These are phyloP conservation scores for Paraplagusia blochii DNA, from an alignment of 2,113 vertebrate species.

Conservation along the genomic window DNA sequence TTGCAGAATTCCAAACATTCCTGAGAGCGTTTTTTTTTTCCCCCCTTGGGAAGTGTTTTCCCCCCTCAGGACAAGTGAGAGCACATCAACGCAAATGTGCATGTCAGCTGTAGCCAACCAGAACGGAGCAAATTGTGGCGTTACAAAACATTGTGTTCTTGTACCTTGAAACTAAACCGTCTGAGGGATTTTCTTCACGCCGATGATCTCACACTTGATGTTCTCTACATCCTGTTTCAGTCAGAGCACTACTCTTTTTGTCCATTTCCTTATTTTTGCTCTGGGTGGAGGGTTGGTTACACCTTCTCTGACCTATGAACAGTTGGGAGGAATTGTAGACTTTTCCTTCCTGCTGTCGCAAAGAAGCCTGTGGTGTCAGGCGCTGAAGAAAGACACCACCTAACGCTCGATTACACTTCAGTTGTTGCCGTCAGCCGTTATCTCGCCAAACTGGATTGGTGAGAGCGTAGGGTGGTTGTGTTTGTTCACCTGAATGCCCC, in stretches of 20 bases:
- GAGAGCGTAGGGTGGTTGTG: background rate
- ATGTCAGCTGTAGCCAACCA: constrained; percentile 36
- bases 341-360: constrained; percentile 50
- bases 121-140: background rate
- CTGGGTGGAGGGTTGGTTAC: constrained; percentile 24
- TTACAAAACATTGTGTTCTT: constrained; percentile 15
- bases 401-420: constrained; percentile 1
- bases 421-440: constrained; percentile 23
- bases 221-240: constrained; percentile 11
- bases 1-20: constrained; percentile 67
- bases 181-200: background rate
- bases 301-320: constrained; percentile 21
- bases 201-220: background rate
- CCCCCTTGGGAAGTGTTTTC: constrained; percentile 4
- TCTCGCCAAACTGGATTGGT: constrained; percentile 45
- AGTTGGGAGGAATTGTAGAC: constrained; percentile 52
- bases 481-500: background rate
- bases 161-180: background rate
- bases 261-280: constrained; percentile 29
- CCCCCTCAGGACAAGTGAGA: constrained; percentile 27
- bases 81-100: constrained; percentile 19
- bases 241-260: constrained; percentile 19
- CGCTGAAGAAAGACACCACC: background rate
- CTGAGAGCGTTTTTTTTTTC: constrained; percentile 16
- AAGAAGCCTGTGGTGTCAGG: constrained; percentile 3